These are phyloP conservation scores for Chauna torquata DNA, from an alignment of 2,113 vertebrate species.

Conservation along the genomic window DNA sequence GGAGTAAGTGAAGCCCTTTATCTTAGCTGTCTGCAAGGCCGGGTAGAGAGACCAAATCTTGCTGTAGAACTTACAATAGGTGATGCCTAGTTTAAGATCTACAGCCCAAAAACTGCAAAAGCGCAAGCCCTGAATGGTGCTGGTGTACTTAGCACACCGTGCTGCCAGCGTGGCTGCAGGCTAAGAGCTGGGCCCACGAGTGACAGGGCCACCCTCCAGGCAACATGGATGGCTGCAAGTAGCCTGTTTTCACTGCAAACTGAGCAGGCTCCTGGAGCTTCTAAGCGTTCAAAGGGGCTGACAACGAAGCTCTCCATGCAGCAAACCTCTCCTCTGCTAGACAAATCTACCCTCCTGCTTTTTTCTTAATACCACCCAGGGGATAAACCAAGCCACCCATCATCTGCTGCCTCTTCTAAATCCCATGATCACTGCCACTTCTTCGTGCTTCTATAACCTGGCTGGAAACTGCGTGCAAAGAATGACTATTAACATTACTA, in stretches of 20 bases:
- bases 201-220: background rate
- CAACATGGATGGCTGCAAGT: background rate
- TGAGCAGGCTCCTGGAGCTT: background rate
- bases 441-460: background rate
- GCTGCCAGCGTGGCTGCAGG: background rate
- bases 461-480: background rate
- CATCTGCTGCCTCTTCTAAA: background rate
- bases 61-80: accelerated
- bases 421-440: background rate
- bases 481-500: background rate
- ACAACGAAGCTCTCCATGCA: background rate
- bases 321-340: background rate
- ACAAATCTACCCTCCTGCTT: background rate
- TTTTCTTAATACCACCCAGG: background rate
- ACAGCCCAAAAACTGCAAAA: background rate
- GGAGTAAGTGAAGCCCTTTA: background rate
- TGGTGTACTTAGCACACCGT: background rate
- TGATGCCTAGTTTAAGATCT: background rate
- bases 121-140: background rate
- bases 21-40: background rate
- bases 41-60: background rate
- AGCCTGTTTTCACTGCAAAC: background rate
- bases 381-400: background rate
- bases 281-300: background rate
- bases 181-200: background rate